Conservation (phyloP, 2,113 vertebrate species). For the Uria aalge region DNA sequence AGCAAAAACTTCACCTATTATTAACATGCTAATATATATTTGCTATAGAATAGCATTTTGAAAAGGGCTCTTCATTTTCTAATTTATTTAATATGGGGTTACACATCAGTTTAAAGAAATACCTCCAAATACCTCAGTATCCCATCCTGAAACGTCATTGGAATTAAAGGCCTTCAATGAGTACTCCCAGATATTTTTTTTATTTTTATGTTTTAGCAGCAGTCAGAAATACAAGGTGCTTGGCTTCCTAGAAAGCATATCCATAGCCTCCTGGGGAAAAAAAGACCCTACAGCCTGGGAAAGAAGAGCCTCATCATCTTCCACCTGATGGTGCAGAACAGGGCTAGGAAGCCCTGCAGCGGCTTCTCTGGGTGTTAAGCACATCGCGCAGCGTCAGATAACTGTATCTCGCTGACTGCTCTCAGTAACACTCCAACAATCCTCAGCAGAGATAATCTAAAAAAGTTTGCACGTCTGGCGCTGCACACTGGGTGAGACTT, state of each 20-base stretch:
- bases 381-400: background rate
- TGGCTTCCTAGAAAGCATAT: background rate
- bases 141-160: background rate
- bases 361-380: background rate
- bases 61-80: background rate
- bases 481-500: slow-evolving; percentile 11
- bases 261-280: background rate
- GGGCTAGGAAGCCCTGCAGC: background rate
- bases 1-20: background rate
- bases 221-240: background rate
- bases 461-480: background rate
- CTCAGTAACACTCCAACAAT: background rate
- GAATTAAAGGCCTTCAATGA: background rate
- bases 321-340: background rate
- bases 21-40: background rate
- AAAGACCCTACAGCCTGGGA: background rate
- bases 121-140: background rate
- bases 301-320: background rate
- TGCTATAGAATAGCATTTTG: background rate
- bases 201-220: background rate
- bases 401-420: background rate
- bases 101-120: background rate
- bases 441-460: background rate
- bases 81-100: background rate
- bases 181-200: background rate